Evolutionary conservation across 1,140 invertebrate species (phyloP).

Genomic region (Lerema accius): DNA sequence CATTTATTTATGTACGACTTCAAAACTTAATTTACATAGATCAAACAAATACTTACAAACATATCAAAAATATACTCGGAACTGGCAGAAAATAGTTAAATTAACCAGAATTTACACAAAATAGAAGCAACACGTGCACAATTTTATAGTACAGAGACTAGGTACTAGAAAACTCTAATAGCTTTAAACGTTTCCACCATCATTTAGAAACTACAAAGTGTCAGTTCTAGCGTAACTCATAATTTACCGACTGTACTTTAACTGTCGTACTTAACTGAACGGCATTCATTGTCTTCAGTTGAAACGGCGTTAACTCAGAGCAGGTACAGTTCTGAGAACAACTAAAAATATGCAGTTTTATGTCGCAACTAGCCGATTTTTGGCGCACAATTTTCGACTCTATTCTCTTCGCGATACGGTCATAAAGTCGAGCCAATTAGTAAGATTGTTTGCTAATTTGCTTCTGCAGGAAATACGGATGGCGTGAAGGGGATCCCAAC

Average conservation of each 20-base stretch:
- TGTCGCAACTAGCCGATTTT: constrained; percentile 35
- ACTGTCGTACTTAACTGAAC: constrained; percentile 63
- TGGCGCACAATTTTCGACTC: constrained; percentile 43
- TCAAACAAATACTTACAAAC: too few species aligned
- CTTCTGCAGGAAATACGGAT: constrained; percentile 76
- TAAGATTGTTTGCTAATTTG: constrained; percentile 74
- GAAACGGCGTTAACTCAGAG: constrained; percentile 53
- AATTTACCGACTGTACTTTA: constrained; percentile 47
- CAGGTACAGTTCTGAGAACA: constrained; percentile 66
- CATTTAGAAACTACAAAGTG: constrained; percentile 38
- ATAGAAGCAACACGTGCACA: too few species aligned
- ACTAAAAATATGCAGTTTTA: constrained; percentile 70
- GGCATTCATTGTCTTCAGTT: constrained; percentile 65
- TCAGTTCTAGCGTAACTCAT: constrained; percentile 30
- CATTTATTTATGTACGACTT: too few species aligned
- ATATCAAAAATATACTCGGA: too few species aligned
- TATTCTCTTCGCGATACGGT: constrained; percentile 41
- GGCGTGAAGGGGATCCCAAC: constrained; percentile 71
- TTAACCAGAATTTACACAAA: too few species aligned
- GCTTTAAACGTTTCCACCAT: constrained; percentile 31
- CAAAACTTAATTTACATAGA: too few species aligned
- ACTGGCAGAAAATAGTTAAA: too few species aligned
- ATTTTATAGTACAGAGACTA: too few species aligned
- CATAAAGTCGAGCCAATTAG: constrained; percentile 47
- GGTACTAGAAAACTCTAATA: constrained; percentile 23